A percentile compares a stretch with the other conserved stretches of the same genome.
phyloP scores from a whole-genome alignment of 2,113 vertebrate genomes.

The Callaeas wilsoni region DNA sequence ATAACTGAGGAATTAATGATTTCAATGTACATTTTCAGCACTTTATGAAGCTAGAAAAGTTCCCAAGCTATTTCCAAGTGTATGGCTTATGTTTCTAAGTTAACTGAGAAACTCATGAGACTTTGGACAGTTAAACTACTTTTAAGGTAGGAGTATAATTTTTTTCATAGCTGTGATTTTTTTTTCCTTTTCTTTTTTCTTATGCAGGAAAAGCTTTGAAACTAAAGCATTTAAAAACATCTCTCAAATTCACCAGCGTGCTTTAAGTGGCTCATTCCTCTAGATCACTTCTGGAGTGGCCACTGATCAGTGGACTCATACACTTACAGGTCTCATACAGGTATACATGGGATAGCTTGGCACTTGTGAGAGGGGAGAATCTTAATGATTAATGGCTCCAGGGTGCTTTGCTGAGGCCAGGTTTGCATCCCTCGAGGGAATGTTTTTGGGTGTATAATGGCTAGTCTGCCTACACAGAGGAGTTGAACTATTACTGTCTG shows the following conservation, averaged over 20 bases:
- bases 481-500: neutral
- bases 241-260: neutral
- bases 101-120: neutral
- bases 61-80: neutral
- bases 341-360: neutral
- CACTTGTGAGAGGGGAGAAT: neutral
- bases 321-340: neutral
- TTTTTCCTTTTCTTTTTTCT: neutral
- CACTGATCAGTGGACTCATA: neutral
- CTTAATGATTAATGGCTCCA: neutral
- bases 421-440: neutral
- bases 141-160: neutral
- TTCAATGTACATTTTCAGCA: neutral
- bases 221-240: neutral
- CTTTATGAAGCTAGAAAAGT: neutral
- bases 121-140: neutral
- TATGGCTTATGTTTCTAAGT: neutral
- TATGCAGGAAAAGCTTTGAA: neutral
- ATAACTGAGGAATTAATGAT: neutral
- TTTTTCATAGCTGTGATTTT: accelerated
- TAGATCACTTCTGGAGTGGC: neutral
- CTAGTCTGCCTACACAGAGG: neutral
- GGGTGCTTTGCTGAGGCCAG: neutral
- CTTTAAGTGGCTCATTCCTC: neutral
- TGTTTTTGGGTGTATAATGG: neutral